Percentiles rank a stretch among this genome's conserved stretches.
Conservation (phyloP, 2,113 vertebrate species). For the Meles meles region DNA sequence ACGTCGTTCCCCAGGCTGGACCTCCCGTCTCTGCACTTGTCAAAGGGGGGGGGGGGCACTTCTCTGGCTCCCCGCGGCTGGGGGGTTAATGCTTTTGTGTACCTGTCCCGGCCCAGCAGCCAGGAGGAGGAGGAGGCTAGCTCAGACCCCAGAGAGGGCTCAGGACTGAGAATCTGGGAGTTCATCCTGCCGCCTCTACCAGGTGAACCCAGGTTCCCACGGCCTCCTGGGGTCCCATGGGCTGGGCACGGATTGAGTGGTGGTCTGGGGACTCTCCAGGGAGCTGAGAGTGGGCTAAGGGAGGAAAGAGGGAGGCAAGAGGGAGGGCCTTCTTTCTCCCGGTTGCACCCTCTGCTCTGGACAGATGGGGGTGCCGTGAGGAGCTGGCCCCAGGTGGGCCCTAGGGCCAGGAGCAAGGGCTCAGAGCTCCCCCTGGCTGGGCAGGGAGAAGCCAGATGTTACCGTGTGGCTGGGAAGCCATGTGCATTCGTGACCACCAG, state of each 20-base stretch:
- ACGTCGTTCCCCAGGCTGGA: not conserved
- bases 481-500: not conserved
- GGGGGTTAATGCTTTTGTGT: not conserved
- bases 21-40: not conserved
- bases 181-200: not conserved
- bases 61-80: not conserved
- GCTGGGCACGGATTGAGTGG: not conserved
- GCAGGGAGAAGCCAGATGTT: not conserved
- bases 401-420: not conserved
- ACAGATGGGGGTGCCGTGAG: not conserved
- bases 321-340: not conserved
- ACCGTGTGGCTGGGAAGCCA: not conserved
- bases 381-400: not conserved
- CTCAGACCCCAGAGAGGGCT: not conserved
- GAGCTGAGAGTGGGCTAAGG: not conserved
- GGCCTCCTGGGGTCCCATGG: not conserved
- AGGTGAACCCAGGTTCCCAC: not conserved
- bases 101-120: not conserved
- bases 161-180: not conserved
- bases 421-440: not conserved
- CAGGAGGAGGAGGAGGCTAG: not conserved
- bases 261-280: not conserved
- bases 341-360: not conserved
- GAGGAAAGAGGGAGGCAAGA: not conserved
- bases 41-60: not conserved